Base-by-base conservation (phyloP, 2,797 vertebrate species). In the Crax fasciolata region DNA sequence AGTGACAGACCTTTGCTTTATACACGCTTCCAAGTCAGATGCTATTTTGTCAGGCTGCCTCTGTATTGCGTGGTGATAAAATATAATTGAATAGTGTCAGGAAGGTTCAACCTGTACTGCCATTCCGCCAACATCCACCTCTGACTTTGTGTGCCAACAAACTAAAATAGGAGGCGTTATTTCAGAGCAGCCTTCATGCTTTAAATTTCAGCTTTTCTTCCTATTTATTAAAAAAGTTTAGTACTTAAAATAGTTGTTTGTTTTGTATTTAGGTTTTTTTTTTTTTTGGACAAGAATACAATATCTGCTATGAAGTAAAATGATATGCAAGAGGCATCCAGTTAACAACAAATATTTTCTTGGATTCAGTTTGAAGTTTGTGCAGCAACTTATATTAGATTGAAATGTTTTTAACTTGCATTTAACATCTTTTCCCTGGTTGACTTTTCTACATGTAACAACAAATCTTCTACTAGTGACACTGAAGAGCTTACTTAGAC, bases 271-370 rank as follows among this genome's bases (percentile, higher is more conserved):
- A 8, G 35, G 0, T 1, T 32, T 30, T 68, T 77, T 65, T 77
- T 65, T 43, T 48, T 38, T 59, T 75, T 38, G 9, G 5, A 32
- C 19, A 72, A 43, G 87, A n/a, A 6, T n/a, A 38, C 32, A 83
- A 17, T 66, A 59, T 74, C 23, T 35, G 6, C 27, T 46, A 9
- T 30, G 74, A 62, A 63, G 58, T 75, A 55, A 83, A 85, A 81
- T 24, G 1, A n/a, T 61, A 41, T 0, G 0, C 27, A 84, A 63
- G 44, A 79, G 11, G 11, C 11, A 43, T 70, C 54, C 8, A 62
- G 10, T 70, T 70, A 84, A 41, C 49, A 80, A 77, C 6, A 94
- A 58, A 65, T 35, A 3, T 79, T 35, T 62, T 82, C 30, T 52
- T 43, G 81, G 24, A 51, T 46, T 88, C 18, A 9, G 85, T 76